Percentiles rank a stretch among this genome's conserved stretches.
Conservation (phyloP, 1,140 invertebrate species). For the Pseudobourletiella spinata region DNA sequence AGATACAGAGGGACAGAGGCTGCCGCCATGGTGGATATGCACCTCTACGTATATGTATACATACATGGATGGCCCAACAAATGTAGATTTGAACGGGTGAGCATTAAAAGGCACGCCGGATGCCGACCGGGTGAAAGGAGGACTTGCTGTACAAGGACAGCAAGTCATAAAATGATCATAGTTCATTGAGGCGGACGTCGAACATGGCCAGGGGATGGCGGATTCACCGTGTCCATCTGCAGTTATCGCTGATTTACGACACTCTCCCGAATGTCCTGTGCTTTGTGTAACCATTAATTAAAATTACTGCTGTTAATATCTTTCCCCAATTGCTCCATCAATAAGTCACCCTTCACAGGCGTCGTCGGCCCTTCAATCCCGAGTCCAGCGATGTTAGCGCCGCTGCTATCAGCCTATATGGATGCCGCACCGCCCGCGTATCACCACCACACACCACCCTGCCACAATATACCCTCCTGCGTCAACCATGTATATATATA, state of each 20-base stretch:
- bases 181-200: constrained; percentile 23
- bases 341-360: constrained; percentile 22
- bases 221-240: constrained; percentile 23
- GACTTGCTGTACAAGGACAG: constrained; percentile 26
- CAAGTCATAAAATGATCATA: constrained; percentile 34
- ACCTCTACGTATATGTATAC: not conserved
- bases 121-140: constrained; percentile 16
- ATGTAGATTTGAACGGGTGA: not conserved
- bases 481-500: no score
- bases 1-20: no score
- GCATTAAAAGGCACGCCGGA: not conserved
- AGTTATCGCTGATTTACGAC: constrained; percentile 29
- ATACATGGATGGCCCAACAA: not conserved
- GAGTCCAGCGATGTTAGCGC: no score
- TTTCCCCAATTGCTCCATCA: constrained; percentile 24
- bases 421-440: no score
- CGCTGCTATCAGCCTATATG: no score
- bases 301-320: constrained; percentile 30
- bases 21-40: no score
- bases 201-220: constrained; percentile 29
- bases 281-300: constrained; percentile 28
- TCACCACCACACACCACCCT: no score
- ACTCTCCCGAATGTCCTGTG: constrained; percentile 13
- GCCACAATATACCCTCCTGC: no score
- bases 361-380: constrained; percentile 11